phyloP scores from a whole-genome alignment of 2,113 vertebrate genomes.

The Sakesphorus luctuosus region DNA sequence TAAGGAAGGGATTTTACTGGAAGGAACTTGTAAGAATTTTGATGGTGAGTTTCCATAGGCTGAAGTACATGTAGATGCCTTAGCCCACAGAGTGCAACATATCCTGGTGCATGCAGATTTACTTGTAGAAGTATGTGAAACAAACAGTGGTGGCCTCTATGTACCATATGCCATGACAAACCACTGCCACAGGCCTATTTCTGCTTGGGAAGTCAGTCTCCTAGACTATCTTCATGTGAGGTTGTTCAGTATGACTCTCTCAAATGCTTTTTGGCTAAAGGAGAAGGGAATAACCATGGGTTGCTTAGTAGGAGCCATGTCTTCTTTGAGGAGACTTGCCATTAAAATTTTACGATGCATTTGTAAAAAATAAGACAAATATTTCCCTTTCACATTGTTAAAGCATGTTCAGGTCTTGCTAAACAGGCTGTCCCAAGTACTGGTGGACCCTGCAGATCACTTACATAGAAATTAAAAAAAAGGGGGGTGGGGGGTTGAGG shows the following conservation, averaged over 20 bases:
- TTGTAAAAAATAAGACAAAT: background rate
- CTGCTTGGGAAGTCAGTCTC: background rate
- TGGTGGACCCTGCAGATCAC: background rate
- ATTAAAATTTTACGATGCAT: background rate
- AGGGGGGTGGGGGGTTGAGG: background rate
- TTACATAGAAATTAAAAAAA: background rate
- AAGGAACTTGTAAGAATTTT: background rate
- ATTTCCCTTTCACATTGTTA: background rate
- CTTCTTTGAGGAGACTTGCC: background rate
- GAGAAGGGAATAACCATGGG: background rate
- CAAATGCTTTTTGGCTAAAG: background rate
- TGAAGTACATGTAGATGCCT: background rate
- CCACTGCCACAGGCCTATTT: background rate
- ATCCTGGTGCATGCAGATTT: background rate
- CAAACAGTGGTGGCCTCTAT: background rate
- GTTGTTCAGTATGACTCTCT: background rate
- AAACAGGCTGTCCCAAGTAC: background rate
- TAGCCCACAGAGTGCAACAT: background rate
- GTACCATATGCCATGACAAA: background rate
- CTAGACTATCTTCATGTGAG: background rate
- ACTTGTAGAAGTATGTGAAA: background rate
- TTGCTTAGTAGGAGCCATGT: background rate
- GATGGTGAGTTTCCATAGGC: background rate
- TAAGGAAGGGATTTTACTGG: background rate
- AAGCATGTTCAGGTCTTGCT: background rate